Percentiles rank a stretch among this genome's conserved stretches.
Conservation (phyloP, 2,113 vertebrate genomes). For the Microcebus murinus region DNA sequence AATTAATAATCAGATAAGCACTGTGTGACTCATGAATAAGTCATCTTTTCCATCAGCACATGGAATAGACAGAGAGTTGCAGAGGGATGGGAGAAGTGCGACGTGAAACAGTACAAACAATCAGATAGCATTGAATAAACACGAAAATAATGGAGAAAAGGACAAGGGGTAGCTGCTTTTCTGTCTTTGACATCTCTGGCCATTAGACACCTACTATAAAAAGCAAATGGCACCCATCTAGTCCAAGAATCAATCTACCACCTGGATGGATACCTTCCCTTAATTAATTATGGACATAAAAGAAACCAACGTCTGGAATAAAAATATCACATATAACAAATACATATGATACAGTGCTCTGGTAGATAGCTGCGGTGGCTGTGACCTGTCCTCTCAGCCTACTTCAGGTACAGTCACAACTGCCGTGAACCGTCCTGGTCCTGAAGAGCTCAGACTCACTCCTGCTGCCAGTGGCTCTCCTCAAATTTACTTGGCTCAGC, state of each 20-base stretch:
- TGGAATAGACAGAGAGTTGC: background rate
- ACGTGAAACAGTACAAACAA: background rate
- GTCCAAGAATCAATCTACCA: background rate
- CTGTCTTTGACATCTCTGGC: background rate
- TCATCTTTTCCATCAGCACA: background rate
- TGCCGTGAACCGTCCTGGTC: accelerated
- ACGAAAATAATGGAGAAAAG: background rate
- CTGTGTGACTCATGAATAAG: slow-evolving; percentile 37
- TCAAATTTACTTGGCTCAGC: accelerated
- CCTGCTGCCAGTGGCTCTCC: background rate
- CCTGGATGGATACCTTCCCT: background rate
- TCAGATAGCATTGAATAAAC: no score
- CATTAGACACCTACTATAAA: background rate
- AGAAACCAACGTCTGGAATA: background rate
- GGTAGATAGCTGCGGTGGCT: accelerated
- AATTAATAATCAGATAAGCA: slow-evolving; percentile 24
- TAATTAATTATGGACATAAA: background rate
- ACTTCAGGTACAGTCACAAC: accelerated
- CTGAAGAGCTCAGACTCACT: background rate
- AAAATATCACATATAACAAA: background rate
- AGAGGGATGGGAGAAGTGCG: no score
- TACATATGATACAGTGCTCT: accelerated
- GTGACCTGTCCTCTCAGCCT: accelerated
- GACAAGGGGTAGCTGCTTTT: background rate
- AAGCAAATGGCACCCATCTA: background rate